These are phyloP conservation scores for Noctua janthe DNA, from an alignment of 2,888 invertebrate genomes.

Conservation along the genomic window DNA sequence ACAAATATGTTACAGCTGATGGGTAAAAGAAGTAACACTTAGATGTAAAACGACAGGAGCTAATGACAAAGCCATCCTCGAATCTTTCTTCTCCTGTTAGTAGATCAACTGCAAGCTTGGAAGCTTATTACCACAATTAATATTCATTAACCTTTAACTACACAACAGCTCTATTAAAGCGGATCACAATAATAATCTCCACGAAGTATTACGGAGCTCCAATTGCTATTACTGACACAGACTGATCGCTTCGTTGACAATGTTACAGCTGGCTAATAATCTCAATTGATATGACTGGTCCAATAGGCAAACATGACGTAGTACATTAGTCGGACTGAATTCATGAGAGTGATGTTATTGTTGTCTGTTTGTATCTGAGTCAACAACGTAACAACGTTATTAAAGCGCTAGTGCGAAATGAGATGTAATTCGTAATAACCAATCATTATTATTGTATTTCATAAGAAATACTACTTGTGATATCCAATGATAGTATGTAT, in stretches of 20 bases:
- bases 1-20: neutral
- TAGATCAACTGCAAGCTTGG: neutral
- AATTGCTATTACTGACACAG: conserved; percentile 45
- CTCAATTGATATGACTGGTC: conserved; percentile 56
- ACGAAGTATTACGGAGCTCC: conserved; percentile 1
- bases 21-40: neutral
- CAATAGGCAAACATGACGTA: conserved; percentile 42
- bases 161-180: neutral
- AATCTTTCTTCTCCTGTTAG: neutral
- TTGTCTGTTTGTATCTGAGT: conserved; percentile 41
- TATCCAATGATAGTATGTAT: neutral
- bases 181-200: neutral
- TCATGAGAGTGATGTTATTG: conserved; percentile 48
- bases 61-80: neutral
- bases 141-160: neutral
- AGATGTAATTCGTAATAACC: neutral
- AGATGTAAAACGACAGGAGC: neutral
- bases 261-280: conserved; percentile 55
- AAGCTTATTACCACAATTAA: neutral
- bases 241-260: conserved; percentile 45
- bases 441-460: neutral
- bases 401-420: neutral
- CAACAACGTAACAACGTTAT: neutral
- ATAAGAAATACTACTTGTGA: neutral
- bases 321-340: conserved; percentile 37